These are phyloP conservation scores for Trichogramma dendrolimi DNA, from an alignment of 2,888 invertebrate species.

Conservation along the genomic window DNA sequence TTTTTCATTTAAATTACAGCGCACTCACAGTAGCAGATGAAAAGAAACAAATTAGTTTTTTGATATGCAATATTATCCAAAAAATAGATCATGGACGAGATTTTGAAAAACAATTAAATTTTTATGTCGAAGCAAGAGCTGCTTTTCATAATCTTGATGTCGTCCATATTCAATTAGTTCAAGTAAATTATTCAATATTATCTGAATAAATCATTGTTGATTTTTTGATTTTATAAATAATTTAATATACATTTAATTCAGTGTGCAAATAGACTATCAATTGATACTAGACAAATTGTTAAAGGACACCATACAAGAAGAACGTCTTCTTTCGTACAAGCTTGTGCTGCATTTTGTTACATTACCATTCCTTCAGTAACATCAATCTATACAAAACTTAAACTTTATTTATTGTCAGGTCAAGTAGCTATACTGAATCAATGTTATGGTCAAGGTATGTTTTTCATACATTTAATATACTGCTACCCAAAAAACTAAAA, in stretches of 20 bases:
- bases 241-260: conserved; percentile 42
- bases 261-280: conserved; percentile 77
- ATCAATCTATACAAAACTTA: conserved; percentile 72
- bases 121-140: conserved; percentile 89
- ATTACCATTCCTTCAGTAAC: conserved; percentile 95
- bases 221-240: conserved; percentile 1
- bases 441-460: conserved; percentile 84
- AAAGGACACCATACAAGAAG: conserved; percentile 73
- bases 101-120: conserved; percentile 85
- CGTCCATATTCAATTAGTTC: conserved; percentile 80
- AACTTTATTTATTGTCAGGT: conserved; percentile 81
- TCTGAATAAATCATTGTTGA: neutral
- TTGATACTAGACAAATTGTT: conserved; percentile 65
- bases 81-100: conserved; percentile 80
- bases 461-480: conserved; percentile 3
- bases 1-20: conserved; percentile 53
- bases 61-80: conserved; percentile 77
- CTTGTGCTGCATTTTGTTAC: conserved; percentile 92
- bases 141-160: conserved; percentile 86
- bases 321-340: conserved; percentile 82
- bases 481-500: neutral
- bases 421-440: conserved; percentile 85
- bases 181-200: conserved; percentile 56
- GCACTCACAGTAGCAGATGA: conserved; percentile 91
- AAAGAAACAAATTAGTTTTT: conserved; percentile 75